Percentiles rank a stretch among this genome's conserved stretches.
These are phyloP conservation scores for Bellardia pandia DNA, from an alignment of 2,888 invertebrate species.

Conservation along the genomic window DNA sequence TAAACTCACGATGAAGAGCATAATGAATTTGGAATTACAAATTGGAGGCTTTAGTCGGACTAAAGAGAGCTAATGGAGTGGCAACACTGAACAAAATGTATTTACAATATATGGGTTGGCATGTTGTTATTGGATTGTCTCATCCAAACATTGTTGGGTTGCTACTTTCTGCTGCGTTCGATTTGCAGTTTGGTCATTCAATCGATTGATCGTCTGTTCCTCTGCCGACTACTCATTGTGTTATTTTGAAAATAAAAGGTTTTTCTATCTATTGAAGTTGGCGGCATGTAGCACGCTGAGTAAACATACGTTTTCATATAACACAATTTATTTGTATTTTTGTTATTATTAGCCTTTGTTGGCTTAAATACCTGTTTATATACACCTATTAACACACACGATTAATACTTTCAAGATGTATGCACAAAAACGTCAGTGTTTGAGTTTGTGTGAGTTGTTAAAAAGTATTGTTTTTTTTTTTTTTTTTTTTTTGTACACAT, in stretches of 20 bases:
- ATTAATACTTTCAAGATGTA: constrained; percentile 25
- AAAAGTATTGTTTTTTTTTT: neutral
- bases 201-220: constrained; percentile 38
- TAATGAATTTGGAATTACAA: too few relatives aligned
- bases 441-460: neutral
- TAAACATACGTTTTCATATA: constrained; percentile 48
- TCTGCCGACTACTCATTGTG: constrained; percentile 29
- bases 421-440: too few relatives aligned
- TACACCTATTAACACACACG: constrained; percentile 44
- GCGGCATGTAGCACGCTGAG: constrained; percentile 56
- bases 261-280: constrained; percentile 48
- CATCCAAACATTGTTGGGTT: constrained; percentile 12
- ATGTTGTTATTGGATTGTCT: constrained; percentile 30
- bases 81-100: neutral
- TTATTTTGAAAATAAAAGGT: constrained; percentile 48
- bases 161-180: constrained; percentile 9
- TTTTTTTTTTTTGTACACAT: neutral
- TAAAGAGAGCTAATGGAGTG: too few relatives aligned
- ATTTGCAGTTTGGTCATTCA: constrained; percentile 28
- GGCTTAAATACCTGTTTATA: constrained; percentile 53
- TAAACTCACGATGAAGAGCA: too few relatives aligned
- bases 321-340: constrained; percentile 47
- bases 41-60: too few relatives aligned
- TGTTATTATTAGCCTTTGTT: constrained; percentile 50
- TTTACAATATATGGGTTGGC: neutral